A percentile compares a stretch with the other conserved stretches of the same genome.
These are phyloP conservation scores for Epinotia bilunana DNA, from an alignment of 2,888 invertebrate species.

Conservation along the genomic window DNA sequence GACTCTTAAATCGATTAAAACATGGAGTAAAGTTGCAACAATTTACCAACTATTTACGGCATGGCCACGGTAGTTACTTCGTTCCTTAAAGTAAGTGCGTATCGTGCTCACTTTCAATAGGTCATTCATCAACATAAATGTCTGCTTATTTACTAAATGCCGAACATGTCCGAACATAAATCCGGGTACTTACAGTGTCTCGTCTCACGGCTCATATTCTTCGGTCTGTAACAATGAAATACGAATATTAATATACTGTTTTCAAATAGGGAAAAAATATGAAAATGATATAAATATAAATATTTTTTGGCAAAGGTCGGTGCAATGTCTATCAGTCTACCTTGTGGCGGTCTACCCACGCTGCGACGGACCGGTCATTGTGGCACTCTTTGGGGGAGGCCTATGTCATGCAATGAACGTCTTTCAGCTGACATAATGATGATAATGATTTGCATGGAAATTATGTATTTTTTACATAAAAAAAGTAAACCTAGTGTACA, in stretches of 20 bases:
- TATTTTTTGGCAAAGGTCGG: too few species aligned
- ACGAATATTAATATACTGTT: neutral
- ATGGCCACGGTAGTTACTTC: neutral
- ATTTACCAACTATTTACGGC: neutral
- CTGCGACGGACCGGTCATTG: too few species aligned
- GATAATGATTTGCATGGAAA: too few species aligned
- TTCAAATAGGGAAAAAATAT: neutral
- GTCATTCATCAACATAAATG: conserved; percentile 36
- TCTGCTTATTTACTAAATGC: conserved; percentile 28
- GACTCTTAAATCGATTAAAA: neutral
- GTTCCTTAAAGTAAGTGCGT: conserved; percentile 1
- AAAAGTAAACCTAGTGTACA: too few species aligned
- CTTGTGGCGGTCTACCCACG: too few species aligned
- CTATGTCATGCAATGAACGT: too few species aligned
- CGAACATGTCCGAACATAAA: conserved; percentile 26
- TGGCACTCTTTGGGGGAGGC: too few species aligned
- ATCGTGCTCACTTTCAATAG: conserved; percentile 29
- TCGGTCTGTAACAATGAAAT: conserved; percentile 26
- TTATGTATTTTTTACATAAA: too few species aligned
- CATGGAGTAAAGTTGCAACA: conserved; percentile 10
- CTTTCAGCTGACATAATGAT: too few species aligned
- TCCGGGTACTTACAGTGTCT: conserved; percentile 35
- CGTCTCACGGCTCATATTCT: neutral
- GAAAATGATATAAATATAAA: neutral
- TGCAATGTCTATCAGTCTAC: too few species aligned